Percentiles rank a stretch among this genome's conserved stretches.
Evolutionary conservation across 2,888 invertebrate genomes (phyloP).

Genomic region (Fissipunctia ypsillon): DNA sequence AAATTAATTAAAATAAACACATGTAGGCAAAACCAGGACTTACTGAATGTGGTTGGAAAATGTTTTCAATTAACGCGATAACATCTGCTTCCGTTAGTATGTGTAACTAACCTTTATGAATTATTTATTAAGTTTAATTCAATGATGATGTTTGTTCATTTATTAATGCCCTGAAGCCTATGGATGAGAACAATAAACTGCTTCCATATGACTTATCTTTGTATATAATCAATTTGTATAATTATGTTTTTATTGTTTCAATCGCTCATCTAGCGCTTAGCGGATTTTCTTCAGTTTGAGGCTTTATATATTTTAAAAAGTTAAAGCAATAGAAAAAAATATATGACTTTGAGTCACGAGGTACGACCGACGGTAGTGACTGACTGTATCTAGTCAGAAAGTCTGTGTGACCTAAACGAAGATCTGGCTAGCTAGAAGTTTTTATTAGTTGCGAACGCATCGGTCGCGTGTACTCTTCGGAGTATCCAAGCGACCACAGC

Average conservation of each 20-base stretch:
- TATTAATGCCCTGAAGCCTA: constrained; percentile 19
- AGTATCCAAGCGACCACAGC: neutral
- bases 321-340: neutral
- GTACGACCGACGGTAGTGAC: neutral
- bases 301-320: neutral
- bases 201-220: constrained; percentile 24
- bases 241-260: neutral
- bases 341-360: neutral
- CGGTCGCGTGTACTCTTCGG: neutral
- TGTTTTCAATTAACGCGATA: constrained; percentile 51
- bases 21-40: constrained; percentile 19
- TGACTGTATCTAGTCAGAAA: neutral
- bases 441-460: neutral
- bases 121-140: constrained; percentile 56
- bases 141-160: constrained; percentile 45
- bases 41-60: constrained; percentile 36
- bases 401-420: neutral
- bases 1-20: constrained; percentile 19
- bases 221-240: neutral
- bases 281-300: neutral
- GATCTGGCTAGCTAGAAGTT: neutral
- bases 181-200: constrained; percentile 19
- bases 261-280: neutral
- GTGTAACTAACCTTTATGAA: constrained; percentile 48
- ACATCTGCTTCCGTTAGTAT: constrained; percentile 55